phyloP scores from a whole-genome alignment of 2,797 vertebrate genomes.

The Semotilus atromaculatus region DNA sequence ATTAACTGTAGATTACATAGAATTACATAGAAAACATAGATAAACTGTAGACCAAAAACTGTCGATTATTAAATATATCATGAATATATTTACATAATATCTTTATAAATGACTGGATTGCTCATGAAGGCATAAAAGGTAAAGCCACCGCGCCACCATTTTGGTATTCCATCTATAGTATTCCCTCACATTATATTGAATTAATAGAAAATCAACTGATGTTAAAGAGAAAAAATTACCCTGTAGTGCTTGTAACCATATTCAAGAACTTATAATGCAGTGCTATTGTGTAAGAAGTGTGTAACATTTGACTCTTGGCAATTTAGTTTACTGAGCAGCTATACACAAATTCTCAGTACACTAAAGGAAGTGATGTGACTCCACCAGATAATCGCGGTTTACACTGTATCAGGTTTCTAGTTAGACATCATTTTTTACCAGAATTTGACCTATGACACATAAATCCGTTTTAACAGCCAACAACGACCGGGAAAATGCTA shows the following conservation, averaged over 20 bases:
- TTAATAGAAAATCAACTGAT: neutral
- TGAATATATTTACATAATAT: too few species aligned
- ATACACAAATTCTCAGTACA: conserved; percentile 8
- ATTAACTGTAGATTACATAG: too few species aligned
- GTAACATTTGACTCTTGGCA: conserved; percentile 17
- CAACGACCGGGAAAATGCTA: neutral
- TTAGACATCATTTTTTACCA: neutral
- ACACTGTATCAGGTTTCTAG: neutral
- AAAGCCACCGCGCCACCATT: too few species aligned
- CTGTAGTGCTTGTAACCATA: neutral
- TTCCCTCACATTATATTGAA: neutral
- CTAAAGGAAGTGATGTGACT: neutral
- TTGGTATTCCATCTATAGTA: too few species aligned
- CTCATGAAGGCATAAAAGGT: too few species aligned
- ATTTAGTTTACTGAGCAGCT: conserved; percentile 5
- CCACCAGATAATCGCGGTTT: conserved; percentile 17
- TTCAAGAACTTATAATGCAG: neutral
- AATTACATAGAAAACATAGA: neutral
- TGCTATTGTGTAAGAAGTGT: neutral
- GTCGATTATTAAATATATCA: neutral
- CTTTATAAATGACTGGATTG: too few species aligned
- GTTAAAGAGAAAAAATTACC: neutral
- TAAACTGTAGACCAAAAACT: too few species aligned
- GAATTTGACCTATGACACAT: neutral
- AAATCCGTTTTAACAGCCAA: neutral